A percentile compares a stretch with the other conserved stretches of the same genome.
These are phyloP conservation scores for silkworm (Bombyx mori) DNA, from an alignment of 1,140 invertebrate genomes.

Conservation along the genomic window DNA sequence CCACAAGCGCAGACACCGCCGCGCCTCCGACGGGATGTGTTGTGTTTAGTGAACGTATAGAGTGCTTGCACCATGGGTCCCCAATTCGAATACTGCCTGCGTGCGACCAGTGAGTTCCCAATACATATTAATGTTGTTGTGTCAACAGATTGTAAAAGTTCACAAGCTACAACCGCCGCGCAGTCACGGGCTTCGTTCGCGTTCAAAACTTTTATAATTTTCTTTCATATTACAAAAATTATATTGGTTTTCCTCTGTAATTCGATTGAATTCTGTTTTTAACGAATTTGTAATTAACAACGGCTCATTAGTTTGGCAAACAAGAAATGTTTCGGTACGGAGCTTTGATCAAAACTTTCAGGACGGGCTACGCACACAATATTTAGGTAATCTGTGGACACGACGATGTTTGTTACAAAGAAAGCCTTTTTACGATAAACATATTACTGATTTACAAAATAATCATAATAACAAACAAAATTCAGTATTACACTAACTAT, in stretches of 20 bases:
- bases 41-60: constrained; percentile 43
- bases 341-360: no score
- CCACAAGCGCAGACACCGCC: constrained; percentile 43
- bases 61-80: constrained; percentile 49
- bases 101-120: constrained; percentile 55
- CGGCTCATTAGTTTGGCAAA: no score
- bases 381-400: no score
- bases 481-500: no score
- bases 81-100: constrained; percentile 62
- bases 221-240: constrained; percentile 13
- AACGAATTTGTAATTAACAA: no score
- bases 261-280: neutral
- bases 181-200: constrained; percentile 1
- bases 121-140: constrained; percentile 16
- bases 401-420: no score
- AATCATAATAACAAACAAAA: no score
- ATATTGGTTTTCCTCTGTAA: constrained; percentile 11
- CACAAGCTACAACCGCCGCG: constrained; percentile 3
- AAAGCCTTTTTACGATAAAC: no score
- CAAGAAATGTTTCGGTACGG: no score
- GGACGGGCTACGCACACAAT: no score
- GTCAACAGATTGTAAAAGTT: constrained; percentile 12
- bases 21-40: constrained; percentile 59
- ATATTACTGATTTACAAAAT: no score
- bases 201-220: constrained; percentile 26